A percentile compares a stretch with the other conserved stretches of the same genome.
Evolutionary conservation across 2,888 invertebrate species (phyloP).

Genomic region (Chirona hameri): DNA sequence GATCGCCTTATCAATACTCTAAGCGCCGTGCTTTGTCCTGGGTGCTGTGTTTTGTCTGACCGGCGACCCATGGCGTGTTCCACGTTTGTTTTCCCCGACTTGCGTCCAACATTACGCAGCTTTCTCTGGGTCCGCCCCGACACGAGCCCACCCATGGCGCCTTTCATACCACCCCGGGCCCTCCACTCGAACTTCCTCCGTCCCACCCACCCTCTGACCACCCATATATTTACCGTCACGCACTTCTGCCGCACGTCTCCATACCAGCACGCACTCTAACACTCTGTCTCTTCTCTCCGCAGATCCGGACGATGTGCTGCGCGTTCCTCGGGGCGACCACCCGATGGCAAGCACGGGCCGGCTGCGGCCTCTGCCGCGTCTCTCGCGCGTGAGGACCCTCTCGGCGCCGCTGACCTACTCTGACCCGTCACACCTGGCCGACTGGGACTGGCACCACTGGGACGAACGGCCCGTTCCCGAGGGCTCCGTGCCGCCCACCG

Average conservation of each 20-base stretch:
- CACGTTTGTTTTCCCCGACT: too few relatives aligned
- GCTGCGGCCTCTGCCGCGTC: not conserved
- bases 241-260: not conserved
- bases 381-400: not conserved
- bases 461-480: not conserved
- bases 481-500: slow-evolving; percentile 44
- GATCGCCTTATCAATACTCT: too few relatives aligned
- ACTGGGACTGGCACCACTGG: slow-evolving; percentile 8
- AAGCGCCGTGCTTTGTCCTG: too few relatives aligned
- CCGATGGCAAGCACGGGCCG: not conserved
- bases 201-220: not conserved
- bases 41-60: too few relatives aligned
- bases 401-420: slow-evolving; percentile 14
- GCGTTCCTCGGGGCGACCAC: not conserved
- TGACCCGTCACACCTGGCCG: not conserved
- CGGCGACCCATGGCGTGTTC: too few relatives aligned
- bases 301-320: slow-evolving; percentile 26
- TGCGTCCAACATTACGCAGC: too few relatives aligned
- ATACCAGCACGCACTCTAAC: too few relatives aligned
- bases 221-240: not conserved
- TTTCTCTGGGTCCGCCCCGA: too few relatives aligned
- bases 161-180: too few relatives aligned
- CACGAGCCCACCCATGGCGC: too few relatives aligned
- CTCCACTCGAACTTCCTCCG: not conserved
- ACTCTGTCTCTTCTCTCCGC: not conserved